Conservation (phyloP, 2,113 vertebrate genomes). For the Perognathus longimembris region DNA sequence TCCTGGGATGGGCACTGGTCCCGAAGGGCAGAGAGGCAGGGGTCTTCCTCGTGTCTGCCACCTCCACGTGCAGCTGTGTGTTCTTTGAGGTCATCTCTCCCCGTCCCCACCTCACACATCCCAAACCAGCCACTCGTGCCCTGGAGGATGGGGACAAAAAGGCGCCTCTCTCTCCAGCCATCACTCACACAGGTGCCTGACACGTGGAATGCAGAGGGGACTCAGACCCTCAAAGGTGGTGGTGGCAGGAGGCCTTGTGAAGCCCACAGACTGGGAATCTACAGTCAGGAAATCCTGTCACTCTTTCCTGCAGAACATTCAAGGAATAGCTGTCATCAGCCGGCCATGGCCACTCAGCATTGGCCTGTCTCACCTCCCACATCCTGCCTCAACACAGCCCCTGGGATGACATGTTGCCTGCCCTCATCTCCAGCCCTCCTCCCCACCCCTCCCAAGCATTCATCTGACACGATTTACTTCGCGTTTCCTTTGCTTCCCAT, state of each 20-base stretch:
- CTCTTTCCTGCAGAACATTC: neutral
- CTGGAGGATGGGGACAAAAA: neutral
- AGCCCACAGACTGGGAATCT: neutral
- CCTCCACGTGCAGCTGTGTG: neutral
- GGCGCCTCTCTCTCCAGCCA: neutral
- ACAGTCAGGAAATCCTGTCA: neutral
- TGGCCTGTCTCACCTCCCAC: neutral
- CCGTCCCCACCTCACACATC: neutral
- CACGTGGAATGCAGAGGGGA: neutral
- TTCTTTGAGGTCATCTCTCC: too few species aligned
- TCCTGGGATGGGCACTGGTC: neutral
- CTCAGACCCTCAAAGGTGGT: neutral
- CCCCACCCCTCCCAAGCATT: neutral
- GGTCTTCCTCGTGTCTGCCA: neutral
- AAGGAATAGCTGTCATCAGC: neutral
- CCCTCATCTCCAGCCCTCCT: neutral
- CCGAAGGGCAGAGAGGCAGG: neutral
- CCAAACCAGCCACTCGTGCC: neutral
- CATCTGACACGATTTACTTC: neutral
- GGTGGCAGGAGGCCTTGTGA: neutral
- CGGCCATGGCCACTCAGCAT: neutral
- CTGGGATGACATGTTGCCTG: neutral
- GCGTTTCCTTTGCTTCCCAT: neutral
- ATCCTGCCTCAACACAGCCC: neutral
- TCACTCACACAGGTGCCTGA: neutral